A percentile compares a stretch with the other conserved stretches of the same genome.
phyloP scores from a whole-genome alignment of 2,113 vertebrate genomes.

The Pan troglodytes region NHGRI_mPanTro3-v2.1_pri NC_072404.2:87482001-87482500 shows the following conservation, averaged over 20 bases:
- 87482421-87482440: neutral
- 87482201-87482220: neutral
- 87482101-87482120: neutral
- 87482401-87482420: neutral
- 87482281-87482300: neutral
- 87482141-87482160: neutral
- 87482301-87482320: constrained; percentile 5
- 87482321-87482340: neutral
- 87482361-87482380: neutral
- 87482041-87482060: neutral
- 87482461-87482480: neutral
- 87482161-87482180: neutral
- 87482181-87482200: neutral
- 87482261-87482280: neutral
- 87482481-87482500: neutral
- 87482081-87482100: neutral
- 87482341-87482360: neutral
- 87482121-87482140: neutral
- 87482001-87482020: neutral
- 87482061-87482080: neutral
- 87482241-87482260: neutral
- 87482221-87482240: neutral
- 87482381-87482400: neutral
- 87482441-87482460: neutral
- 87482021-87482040: neutral